Evolutionary conservation across 2,888 invertebrate genomes (phyloP), one percentile per base, ranked within the genome.

Genomic region (Macroteleia sp.): DNA sequence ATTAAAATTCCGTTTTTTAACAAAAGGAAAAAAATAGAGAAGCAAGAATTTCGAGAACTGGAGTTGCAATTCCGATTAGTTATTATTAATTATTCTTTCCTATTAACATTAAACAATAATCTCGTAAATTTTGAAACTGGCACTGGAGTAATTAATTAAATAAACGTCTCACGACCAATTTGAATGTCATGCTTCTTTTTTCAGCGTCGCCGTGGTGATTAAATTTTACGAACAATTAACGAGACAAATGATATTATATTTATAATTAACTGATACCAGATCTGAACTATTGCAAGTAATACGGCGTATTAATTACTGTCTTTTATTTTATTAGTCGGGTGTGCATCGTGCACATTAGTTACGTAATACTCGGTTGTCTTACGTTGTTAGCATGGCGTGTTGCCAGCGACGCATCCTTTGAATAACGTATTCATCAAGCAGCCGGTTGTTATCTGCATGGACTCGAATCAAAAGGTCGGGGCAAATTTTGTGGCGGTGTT

Each of bases 401-500:
- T 79, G 79, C 71, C 75, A 79, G 52, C 56, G 28, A 50, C 39
- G 62, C 67, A 75, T 70, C 71, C 64, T 71, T 71, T 75, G 71
- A 71, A 79, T 75, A 75, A 75, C 67, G 61, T 79, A 71, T 79
- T 79, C 79, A 79, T 76, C 76, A 79, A 75, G 71, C 61, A 56
- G 54, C 19, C 44, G 14, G 73, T 69, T 79, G 76, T 79, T 73
- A 79, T 76, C 75, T 75, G 69, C 62, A 73, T 73, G 62, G 42
- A 75, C 71, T 76, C 57, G 64, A 73, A 79, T 73, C 70, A 73
- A 76, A 76, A 75, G 75, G 67, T 75, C 44, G 44, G 61, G 28
- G 48, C 48, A 17, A 70, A 71, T 66, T 75, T 67, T 61, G 75
- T 44, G 67, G 71, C 30, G 48, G 59, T 61, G 67, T 75, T 56